Conservation (phyloP, 2,113 vertebrate species). For the Ammodramus savannarum region DNA sequence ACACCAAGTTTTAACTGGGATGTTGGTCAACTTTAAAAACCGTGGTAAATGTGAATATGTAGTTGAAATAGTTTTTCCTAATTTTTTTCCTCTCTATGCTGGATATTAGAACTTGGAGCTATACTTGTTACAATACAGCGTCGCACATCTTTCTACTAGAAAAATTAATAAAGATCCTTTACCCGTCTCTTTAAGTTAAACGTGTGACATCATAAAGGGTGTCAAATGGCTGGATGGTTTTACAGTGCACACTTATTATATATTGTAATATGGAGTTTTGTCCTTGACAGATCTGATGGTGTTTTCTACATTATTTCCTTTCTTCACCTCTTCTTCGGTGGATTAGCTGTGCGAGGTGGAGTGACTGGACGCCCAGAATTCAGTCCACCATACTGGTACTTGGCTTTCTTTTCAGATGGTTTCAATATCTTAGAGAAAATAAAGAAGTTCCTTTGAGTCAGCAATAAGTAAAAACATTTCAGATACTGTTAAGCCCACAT, state of each 20-base stretch:
- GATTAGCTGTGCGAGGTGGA: conserved; percentile 90
- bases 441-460: conserved; percentile 19
- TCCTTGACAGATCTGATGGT: conserved; percentile 78
- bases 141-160: conserved; percentile 81
- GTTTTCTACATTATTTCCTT: conserved; percentile 67
- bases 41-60: conserved; percentile 69
- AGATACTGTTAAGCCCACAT: not conserved
- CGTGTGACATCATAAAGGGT: conserved; percentile 83
- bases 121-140: conserved; percentile 82
- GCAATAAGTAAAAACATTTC: not conserved
- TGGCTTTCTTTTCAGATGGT: conserved; percentile 95
- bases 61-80: conserved; percentile 70
- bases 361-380: conserved; percentile 91
- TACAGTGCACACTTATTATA: conserved; percentile 84
- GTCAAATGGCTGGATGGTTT: conserved; percentile 85
- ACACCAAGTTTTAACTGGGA: conserved; percentile 78
- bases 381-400: conserved; percentile 93
- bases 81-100: conserved; percentile 69
- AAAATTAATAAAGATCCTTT: conserved; percentile 82
- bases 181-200: conserved; percentile 86
- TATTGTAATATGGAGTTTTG: conserved; percentile 80
- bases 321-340: conserved; percentile 95
- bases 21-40: conserved; percentile 80
- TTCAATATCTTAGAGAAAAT: conserved; percentile 84
- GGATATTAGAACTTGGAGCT: conserved; percentile 76